Evolutionary conservation across 2,113 vertebrate species (phyloP).

Genomic region (Mionectes macconnelli): DNA sequence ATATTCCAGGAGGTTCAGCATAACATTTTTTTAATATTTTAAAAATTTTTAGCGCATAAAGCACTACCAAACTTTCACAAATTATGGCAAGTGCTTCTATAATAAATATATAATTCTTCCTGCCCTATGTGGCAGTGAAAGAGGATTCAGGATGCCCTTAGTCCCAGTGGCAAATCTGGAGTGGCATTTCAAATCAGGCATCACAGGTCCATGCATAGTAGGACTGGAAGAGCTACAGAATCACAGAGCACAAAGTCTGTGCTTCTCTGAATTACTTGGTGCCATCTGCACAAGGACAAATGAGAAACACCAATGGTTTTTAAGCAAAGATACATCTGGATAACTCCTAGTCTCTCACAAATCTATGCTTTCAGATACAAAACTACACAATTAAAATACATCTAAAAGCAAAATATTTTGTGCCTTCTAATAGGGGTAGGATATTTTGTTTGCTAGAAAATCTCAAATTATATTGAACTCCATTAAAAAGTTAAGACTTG

Average conservation of each 20-base stretch:
- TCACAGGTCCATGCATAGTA: background rate
- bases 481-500: background rate
- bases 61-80: background rate
- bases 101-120: background rate
- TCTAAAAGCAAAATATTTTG: background rate
- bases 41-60: background rate
- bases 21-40: background rate
- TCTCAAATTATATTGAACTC: background rate
- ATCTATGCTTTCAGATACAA: background rate
- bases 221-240: background rate
- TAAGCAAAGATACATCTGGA: background rate
- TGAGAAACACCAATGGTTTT: background rate
- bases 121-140: background rate
- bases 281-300: background rate
- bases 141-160: background rate
- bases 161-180: background rate
- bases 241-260: background rate
- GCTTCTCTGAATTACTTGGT: background rate
- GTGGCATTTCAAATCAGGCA: background rate
- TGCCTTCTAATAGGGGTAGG: background rate
- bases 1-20: background rate
- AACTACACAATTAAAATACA: background rate
- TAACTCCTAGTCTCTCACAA: background rate
- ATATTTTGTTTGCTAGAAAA: background rate
- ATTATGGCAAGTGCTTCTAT: background rate